These are phyloP conservation scores for Scolopax rusticola DNA, from an alignment of 2,797 vertebrate species.

Conservation along the genomic window DNA sequence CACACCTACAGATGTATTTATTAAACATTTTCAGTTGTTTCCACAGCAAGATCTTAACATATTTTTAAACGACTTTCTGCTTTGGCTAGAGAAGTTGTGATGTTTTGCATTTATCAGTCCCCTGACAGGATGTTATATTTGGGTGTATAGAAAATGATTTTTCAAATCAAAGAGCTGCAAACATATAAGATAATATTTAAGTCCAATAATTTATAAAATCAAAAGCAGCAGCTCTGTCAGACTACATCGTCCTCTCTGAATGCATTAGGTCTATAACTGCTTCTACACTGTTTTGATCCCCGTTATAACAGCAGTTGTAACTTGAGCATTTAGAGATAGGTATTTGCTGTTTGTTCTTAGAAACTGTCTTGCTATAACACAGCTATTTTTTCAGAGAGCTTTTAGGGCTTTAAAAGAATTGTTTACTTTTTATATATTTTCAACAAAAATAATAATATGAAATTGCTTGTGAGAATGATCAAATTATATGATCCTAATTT, in stretches of 20 bases:
- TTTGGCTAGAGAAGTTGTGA: neutral
- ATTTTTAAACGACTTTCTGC: neutral
- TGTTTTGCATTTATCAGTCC: neutral
- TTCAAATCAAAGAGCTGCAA: neutral
- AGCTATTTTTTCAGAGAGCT: neutral
- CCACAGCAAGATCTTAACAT: neutral
- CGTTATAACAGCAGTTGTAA: neutral
- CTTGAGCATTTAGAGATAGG: neutral
- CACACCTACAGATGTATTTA: neutral
- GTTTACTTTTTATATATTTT: neutral
- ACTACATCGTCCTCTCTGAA: neutral
- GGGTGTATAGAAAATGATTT: neutral
- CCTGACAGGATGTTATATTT: neutral
- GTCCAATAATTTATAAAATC: neutral
- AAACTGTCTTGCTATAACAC: neutral
- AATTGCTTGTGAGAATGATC: neutral
- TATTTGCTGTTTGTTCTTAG: neutral
- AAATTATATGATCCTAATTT: neutral
- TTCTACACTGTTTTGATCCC: neutral
- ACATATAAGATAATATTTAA: neutral
- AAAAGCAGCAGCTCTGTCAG: neutral
- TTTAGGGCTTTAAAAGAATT: neutral
- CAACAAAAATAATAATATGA: neutral
- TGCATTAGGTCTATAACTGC: neutral
- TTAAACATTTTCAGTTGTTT: neutral